These are phyloP conservation scores for Parnassius smintheus DNA, from an alignment of 2,888 invertebrate genomes.

Conservation along the genomic window DNA sequence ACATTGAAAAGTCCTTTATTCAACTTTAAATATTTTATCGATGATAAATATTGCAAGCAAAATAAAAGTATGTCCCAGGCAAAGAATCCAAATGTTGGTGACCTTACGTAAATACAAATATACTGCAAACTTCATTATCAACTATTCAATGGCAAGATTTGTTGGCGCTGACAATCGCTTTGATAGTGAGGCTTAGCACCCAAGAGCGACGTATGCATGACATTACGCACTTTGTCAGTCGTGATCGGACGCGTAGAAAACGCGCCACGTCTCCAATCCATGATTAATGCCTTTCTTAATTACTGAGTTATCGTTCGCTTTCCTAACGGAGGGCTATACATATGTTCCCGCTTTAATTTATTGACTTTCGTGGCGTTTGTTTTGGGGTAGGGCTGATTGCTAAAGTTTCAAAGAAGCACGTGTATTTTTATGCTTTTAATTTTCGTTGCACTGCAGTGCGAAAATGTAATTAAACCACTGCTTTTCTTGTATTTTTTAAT, in stretches of 20 bases:
- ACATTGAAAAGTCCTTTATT: too few species aligned
- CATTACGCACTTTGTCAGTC: constrained; percentile 71
- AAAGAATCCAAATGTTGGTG: constrained; percentile 19
- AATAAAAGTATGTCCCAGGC: constrained; percentile 22
- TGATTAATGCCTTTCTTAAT: constrained; percentile 80
- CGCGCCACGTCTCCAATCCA: constrained; percentile 60
- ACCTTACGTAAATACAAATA: constrained; percentile 30
- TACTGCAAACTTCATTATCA: constrained; percentile 39
- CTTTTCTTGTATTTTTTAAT: background rate
- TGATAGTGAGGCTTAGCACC: constrained; percentile 45
- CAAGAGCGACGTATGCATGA: constrained; percentile 57
- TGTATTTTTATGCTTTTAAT: constrained; percentile 12
- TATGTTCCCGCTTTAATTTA: constrained; percentile 74
- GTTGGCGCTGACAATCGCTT: constrained; percentile 23
- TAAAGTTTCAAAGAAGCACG: constrained; percentile 35
- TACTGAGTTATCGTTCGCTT: constrained; percentile 68
- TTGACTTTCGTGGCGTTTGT: constrained; percentile 59
- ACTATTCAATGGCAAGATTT: constrained; percentile 38
- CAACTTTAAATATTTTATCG: too few species aligned
- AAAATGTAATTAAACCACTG: background rate
- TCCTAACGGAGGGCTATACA: constrained; percentile 56
- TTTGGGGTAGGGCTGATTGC: constrained; percentile 45
- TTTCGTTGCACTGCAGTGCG: background rate
- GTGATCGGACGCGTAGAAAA: constrained; percentile 58
- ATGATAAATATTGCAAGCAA: too few species aligned